Conservation (phyloP, 2,113 vertebrate species). For the Calyptomena viridis region DNA sequence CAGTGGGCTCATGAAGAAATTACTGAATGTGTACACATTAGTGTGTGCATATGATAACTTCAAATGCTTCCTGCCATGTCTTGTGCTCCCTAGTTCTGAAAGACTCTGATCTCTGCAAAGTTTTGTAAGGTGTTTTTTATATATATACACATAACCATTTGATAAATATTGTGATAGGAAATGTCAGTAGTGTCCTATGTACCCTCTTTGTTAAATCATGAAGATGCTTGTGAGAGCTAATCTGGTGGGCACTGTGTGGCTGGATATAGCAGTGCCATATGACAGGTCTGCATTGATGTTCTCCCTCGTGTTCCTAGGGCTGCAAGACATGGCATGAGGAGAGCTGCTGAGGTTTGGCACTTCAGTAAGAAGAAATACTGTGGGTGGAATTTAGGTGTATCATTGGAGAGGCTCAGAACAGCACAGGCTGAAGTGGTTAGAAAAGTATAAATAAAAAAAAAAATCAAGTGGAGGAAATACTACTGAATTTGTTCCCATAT, state of each 20-base stretch:
- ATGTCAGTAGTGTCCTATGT: fast-evolving
- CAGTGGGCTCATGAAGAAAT: background rate
- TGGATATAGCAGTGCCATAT: background rate
- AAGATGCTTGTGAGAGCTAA: background rate
- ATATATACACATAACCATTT: background rate
- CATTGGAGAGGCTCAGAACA: background rate
- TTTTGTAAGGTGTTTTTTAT: background rate
- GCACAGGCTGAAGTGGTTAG: background rate
- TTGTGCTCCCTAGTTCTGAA: background rate
- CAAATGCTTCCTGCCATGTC: background rate
- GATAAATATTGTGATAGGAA: background rate
- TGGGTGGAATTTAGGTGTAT: background rate
- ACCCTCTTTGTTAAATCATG: background rate
- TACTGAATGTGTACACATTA: background rate
- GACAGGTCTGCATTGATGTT: background rate
- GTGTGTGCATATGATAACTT: background rate
- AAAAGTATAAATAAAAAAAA: background rate
- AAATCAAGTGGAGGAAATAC: background rate
- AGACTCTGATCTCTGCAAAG: background rate
- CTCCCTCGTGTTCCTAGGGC: background rate
- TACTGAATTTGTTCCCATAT: background rate
- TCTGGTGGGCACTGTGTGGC: background rate
- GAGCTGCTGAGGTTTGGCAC: background rate
- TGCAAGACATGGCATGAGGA: background rate
- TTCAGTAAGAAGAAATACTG: background rate